A percentile compares a stretch with the other conserved stretches of the same genome.
phyloP scores from a whole-genome alignment of 2,888 invertebrate genomes.

The Alloplasta piceator region DNA sequence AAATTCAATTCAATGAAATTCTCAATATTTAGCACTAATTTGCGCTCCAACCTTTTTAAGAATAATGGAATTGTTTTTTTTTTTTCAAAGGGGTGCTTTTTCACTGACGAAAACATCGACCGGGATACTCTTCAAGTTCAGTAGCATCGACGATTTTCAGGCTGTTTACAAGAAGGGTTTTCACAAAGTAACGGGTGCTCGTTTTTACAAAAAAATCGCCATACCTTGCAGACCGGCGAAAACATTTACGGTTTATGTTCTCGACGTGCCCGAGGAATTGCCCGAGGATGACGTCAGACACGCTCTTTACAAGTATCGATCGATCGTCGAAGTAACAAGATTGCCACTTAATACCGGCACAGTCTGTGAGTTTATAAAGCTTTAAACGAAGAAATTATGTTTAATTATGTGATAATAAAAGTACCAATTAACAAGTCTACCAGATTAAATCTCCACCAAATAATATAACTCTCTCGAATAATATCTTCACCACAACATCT shows the following conservation, averaged over 20 bases:
- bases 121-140: constrained; percentile 94
- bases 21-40: too few relatives aligned
- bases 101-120: constrained; percentile 94
- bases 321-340: constrained; percentile 92
- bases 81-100: constrained; percentile 89
- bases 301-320: constrained; percentile 91
- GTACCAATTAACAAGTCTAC: too few relatives aligned
- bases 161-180: constrained; percentile 94
- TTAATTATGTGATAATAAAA: not conserved
- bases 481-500: too few relatives aligned
- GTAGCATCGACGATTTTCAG: constrained; percentile 93
- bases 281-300: constrained; percentile 94
- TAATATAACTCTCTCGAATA: too few relatives aligned
- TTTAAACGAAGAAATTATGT: not conserved
- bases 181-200: constrained; percentile 93
- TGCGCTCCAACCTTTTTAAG: too few relatives aligned
- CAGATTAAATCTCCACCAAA: too few relatives aligned
- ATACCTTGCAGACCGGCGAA: constrained; percentile 94
- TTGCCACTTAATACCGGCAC: constrained; percentile 84
- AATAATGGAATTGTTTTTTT: not conserved
- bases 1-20: too few relatives aligned
- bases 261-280: constrained; percentile 93
- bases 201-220: constrained; percentile 93
- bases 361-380: constrained; percentile 75
- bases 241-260: constrained; percentile 93